Conservation (phyloP, 2,113 vertebrate species). For the Fregata magnificens region DNA sequence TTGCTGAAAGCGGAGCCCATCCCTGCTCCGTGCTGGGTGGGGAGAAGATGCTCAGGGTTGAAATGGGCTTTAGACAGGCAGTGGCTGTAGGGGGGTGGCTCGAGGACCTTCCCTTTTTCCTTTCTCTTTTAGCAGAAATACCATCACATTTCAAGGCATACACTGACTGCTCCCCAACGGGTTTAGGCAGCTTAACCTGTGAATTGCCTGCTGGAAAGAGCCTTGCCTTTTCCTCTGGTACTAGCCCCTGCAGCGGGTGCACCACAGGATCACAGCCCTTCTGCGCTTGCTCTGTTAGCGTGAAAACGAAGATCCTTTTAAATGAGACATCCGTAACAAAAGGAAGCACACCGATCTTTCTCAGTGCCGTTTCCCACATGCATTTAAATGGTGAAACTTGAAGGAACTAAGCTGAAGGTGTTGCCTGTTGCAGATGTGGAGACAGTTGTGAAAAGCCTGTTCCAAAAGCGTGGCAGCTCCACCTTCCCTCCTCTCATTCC, state of each 20-base stretch:
- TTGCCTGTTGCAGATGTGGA: neutral
- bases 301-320: neutral
- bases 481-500: neutral
- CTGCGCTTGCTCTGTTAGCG: rapidly evolving
- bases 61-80: neutral
- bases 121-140: neutral
- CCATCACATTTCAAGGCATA: neutral
- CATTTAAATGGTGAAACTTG: neutral
- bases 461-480: neutral
- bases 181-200: neutral
- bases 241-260: neutral
- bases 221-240: neutral
- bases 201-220: neutral
- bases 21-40: neutral
- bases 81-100: rapidly evolving
- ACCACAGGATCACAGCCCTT: neutral
- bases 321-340: neutral
- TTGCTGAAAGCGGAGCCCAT: neutral
- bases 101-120: neutral
- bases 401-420: neutral
- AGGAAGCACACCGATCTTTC: neutral
- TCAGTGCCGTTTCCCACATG: rapidly evolving
- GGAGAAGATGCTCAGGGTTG: neutral
- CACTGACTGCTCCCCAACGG: neutral
- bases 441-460: neutral